Evolutionary conservation across 2,888 invertebrate genomes (phyloP).

Genomic region (Sarcophaga carnaria): DNA sequence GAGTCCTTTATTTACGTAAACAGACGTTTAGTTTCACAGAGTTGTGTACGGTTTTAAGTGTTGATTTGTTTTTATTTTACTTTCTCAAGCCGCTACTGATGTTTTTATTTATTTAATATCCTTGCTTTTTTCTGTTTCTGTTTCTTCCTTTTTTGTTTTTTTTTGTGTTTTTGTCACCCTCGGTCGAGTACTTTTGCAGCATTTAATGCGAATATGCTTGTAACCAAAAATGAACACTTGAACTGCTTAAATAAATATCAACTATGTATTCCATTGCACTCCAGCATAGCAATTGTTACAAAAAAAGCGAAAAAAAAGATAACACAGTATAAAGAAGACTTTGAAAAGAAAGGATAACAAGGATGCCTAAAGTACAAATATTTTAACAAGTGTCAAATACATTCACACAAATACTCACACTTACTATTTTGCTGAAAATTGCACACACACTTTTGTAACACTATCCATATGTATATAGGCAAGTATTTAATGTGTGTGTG

Average conservation of each 20-base stretch:
- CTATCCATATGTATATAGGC: slow-evolving; percentile 15
- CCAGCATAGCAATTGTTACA: background rate
- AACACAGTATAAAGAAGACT: slow-evolving; percentile 12
- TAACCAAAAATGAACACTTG: slow-evolving; percentile 58
- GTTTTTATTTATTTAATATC: slow-evolving; percentile 61
- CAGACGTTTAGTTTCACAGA: slow-evolving; percentile 27
- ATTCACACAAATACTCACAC: slow-evolving; percentile 71
- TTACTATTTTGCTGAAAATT: background rate
- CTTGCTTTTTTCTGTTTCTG: no score
- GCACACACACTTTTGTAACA: slow-evolving; percentile 29
- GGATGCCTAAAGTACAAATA: slow-evolving; percentile 79
- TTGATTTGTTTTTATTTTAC: slow-evolving; percentile 28
- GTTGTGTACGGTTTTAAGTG: background rate
- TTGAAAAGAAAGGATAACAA: slow-evolving; percentile 71
- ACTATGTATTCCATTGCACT: slow-evolving; percentile 24
- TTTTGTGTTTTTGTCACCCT: slow-evolving; percentile 34
- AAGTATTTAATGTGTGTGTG: slow-evolving; percentile 6
- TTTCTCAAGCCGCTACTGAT: slow-evolving; percentile 36
- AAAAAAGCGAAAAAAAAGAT: slow-evolving; percentile 7
- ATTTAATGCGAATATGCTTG: slow-evolving; percentile 52
- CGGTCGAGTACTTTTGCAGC: slow-evolving; percentile 47
- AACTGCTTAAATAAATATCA: slow-evolving; percentile 52
- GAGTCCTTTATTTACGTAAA: slow-evolving; percentile 53
- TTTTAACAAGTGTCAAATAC: slow-evolving; percentile 83
- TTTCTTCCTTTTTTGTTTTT: slow-evolving; percentile 7